Evolutionary conservation across 1,140 invertebrate genomes (phyloP), one percentile per base, ranked within the genome.

Genomic region (Cydia pomonella): DNA sequence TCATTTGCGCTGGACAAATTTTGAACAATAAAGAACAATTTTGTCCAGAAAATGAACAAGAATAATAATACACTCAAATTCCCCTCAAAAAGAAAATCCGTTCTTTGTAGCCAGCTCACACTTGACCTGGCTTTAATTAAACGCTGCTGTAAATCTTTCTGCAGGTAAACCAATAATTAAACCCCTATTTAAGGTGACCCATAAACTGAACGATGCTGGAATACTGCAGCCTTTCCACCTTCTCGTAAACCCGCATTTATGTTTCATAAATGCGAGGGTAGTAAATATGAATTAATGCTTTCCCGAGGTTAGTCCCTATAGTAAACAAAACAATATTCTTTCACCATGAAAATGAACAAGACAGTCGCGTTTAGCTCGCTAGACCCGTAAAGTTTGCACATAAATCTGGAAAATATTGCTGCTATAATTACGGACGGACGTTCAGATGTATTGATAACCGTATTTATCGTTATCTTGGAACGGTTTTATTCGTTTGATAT

Each of bases 271-370:
- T 90, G 85, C 77, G 82, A 83, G 63, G 78, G 88, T 82, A 87
- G 88, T 91, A 92, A 90, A 92, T 88, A 88, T 89, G 85, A 89
- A 91, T 92, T 89, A 91, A 91, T 91, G 87, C 85, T 75, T 85
- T 85, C 87, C 80, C 84, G 84, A 86, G 86, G 82, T 86, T 86
- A 72, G 80, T 79, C 79, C 81, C 82, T 87, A 85, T 89, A 77
- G 76, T 76, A 77, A 78, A 77, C n/a, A n/a, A n/a, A n/a, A n/a
- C 75, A 80, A 84, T 86, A 82, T 85, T 83, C 79, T 82, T 84
- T 80, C 74, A 44, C 77, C 71, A 82, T 73, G 73, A 80, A 77
- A 25, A 82, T 88, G 85, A 88, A 87, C 81, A 83, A 79, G 41
- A 21, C 18, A 47, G 13, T 66, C 23, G 21, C 29, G 16, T 63